phyloP scores from a whole-genome alignment of 2,888 invertebrate genomes.

The Epistrophe grossulariae region DNA sequence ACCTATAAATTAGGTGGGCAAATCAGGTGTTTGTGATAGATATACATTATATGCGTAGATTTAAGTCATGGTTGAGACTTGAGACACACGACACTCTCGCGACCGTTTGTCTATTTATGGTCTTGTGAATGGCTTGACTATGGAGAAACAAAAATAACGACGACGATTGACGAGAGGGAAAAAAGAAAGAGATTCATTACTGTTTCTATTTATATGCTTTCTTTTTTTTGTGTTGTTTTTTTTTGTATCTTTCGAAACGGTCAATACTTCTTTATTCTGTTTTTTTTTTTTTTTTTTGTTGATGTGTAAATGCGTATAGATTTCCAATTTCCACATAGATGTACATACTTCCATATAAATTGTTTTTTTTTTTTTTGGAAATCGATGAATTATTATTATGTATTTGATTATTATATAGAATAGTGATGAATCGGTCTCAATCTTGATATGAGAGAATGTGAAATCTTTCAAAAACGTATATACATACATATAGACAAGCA shows the following conservation, averaged over 20 bases:
- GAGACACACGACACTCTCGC: conserved; percentile 59
- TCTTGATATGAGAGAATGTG: conserved; percentile 38
- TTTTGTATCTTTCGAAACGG: conserved; percentile 12
- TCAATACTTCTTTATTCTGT: conserved; percentile 33
- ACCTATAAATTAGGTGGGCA: conserved; percentile 50
- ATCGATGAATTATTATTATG: conserved; percentile 19
- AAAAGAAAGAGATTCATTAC: conserved; percentile 60
- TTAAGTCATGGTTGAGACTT: conserved; percentile 4
- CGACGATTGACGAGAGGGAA: neutral
- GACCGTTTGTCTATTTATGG: conserved; percentile 61
- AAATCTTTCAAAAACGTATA: conserved; percentile 33
- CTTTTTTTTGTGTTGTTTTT: conserved; percentile 36
- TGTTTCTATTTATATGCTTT: conserved; percentile 50
- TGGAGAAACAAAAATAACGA: conserved; percentile 12
- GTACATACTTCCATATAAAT: conserved; percentile 57
- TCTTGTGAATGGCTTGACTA: conserved; percentile 34
- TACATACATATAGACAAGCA: neutral
- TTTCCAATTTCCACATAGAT: conserved; percentile 59
- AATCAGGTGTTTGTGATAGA: conserved; percentile 60
- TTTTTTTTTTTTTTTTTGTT: conserved; percentile 40
- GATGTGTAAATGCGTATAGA: conserved; percentile 47
- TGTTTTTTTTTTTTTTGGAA: conserved; percentile 35
- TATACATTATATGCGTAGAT: conserved; percentile 29
- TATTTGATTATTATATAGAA: conserved; percentile 5
- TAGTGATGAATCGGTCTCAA: conserved; percentile 8